Base-by-base conservation (phyloP, 92 coral and sea anemone species). In the Virgularia gustaviana region DNA sequence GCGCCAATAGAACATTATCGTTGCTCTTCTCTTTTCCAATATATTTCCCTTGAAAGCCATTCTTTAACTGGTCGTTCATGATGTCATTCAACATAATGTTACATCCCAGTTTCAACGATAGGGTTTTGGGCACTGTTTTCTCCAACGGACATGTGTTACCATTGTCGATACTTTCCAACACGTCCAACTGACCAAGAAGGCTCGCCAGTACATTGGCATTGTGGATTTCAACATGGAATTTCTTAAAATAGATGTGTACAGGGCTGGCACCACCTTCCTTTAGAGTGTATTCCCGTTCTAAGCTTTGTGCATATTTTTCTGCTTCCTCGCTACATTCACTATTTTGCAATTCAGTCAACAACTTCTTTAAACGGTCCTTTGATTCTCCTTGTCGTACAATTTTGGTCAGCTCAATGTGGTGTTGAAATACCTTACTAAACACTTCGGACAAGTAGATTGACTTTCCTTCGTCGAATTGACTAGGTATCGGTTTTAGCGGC, bases 241-340 rank as follows among this genome's bases (percentile, higher is more conserved):
- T 72, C 20, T 44, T 80, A 54, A 80, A 72, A 37, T n/a, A 80
- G 1, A 79, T 79, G 39, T 79, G 83, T 4, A 37, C 37, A 1
- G 79, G 63, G 9, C 49, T 32, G 7, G 58, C 36, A 25, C 76
- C 76, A 27, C 15, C 32, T 28, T n/a, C n/a, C n/a, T 70, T 49
- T 24, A 22, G 54, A 20, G 34, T 49, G 6, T 39, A 51, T 49
- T 1, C 58, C 3, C 76, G 56, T 4, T 70, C 43, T 6, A 70
- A 43, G 38, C 56, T 47, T 37, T 18, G 29, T 0, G 51, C 38
- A 8, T 70, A 49, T 47, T 70, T 61, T 39, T 70, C 76, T 1
- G 58, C 76, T 47, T 70, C 79, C 16, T 28, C 22, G 4, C 62
- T 39, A 45, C 84, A 80, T 5, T 27, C 19, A 4, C 79, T 79